Base-by-base conservation (phyloP, 2,797 vertebrate species). In the Poeciliopsis gracilis region DNA sequence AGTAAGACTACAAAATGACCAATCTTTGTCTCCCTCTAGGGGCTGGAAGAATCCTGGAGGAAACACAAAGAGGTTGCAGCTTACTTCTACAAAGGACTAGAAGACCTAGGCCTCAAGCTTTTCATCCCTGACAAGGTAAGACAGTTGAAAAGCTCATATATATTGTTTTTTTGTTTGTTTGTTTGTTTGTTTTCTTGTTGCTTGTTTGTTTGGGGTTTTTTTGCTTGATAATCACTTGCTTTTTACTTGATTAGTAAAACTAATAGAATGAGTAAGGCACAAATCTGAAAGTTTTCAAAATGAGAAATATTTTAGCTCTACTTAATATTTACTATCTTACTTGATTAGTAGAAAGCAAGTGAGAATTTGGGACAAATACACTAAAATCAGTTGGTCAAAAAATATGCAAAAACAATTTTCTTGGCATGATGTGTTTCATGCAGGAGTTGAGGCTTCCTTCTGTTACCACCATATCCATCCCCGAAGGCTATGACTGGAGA, bases 391-490 rank as follows among this genome's bases (percentile, higher is more conserved):
- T 38, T 74, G 8, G 11, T 79, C 72, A 11, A 28, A 59, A 57
- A 81, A 2, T 1, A 43, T 16, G 55, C 25, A 33, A 0, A n/a
- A 43, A 23, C 1, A 1, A 12, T 38, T 72, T 63, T 46, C 63
- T 13, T 72, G 23, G 74, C 43, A 51, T 45, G 23, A 33, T 23
- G 41, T 79, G 5, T 85, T 23, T 86, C 13, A 43, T 67, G 30
- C 91, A 99, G 98, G 94, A 95, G 0, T 80, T 95, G 3, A 96
- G 98, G 47, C 96, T 99, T 55, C 98, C 98, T 57, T 99, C 97
- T 0, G 90, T 99, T 83, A 99, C 97, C 87, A 96, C 97, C 0
- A 90, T 99, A 73, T 89, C 73, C 0, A 95, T 97, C 73, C 98
- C 98, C 0, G 72, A 95, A 0, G 97, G 97, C 20, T 99, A 98